These are phyloP conservation scores for Zygogramma bicolorata DNA, from an alignment of 2,888 invertebrate species.

Conservation along the genomic window DNA sequence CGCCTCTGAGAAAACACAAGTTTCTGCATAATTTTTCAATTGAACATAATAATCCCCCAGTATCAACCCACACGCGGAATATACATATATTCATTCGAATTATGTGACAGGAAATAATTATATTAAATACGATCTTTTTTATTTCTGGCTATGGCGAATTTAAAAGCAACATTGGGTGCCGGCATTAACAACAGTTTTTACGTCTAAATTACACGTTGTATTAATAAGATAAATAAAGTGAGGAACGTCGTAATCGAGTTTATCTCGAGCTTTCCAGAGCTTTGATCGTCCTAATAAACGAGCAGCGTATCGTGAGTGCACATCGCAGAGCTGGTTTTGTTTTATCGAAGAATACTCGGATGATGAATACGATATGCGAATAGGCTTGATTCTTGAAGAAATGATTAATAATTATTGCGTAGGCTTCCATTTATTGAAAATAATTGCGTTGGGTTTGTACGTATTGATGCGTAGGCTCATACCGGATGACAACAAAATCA, in stretches of 20 bases:
- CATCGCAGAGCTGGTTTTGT: conserved; percentile 15
- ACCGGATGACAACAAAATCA: too few relatives aligned
- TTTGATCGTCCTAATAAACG: conserved; percentile 3
- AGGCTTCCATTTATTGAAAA: background rate
- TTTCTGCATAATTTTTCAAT: conserved; percentile 20
- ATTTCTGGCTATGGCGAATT: conserved; percentile 21
- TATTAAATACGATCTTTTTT: conserved; percentile 9
- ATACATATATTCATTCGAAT: conserved; percentile 18
- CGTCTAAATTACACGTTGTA: conserved; percentile 20
- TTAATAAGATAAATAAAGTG: conserved; percentile 21
- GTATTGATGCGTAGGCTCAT: background rate
- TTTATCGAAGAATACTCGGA: background rate
- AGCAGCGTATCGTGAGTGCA: conserved; percentile 4
- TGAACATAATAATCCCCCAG: conserved; percentile 8
- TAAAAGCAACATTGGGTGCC: conserved; percentile 6
- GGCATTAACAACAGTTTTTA: conserved; percentile 15
- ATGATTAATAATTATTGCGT: background rate
- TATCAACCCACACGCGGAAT: conserved; percentile 13
- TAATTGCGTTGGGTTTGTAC: background rate
- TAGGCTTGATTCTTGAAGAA: background rate
- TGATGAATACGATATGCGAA: background rate
- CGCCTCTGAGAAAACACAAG: background rate
- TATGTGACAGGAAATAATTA: conserved; percentile 23
- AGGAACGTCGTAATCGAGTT: conserved; percentile 13
- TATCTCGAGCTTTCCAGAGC: conserved; percentile 19